Evolutionary conservation across 2,113 vertebrate species (phyloP), one percentile per base, ranked within the genome.

Genomic region (Albula glossodonta): DNA sequence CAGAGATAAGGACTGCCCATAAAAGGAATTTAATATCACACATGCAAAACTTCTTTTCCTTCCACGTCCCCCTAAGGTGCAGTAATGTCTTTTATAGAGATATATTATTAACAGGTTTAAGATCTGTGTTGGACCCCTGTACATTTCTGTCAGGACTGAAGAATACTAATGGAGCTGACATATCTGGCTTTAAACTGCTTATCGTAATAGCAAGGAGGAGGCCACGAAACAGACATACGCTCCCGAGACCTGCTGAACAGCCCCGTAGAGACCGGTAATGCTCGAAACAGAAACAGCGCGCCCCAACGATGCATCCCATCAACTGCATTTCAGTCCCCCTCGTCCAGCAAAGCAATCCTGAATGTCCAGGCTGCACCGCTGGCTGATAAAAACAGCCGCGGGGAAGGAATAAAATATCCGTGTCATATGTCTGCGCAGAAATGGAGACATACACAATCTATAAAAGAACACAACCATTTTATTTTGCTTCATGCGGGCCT

Each of bases 201-300:
- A 63, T 81, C 81, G 49, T 22, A 50, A 85, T 81, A 78, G 74
- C 22, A 57, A 22, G 78, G 82, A 48, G 82, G 48, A 84, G 80
- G 80, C 25, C 25, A 51, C 85, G 78, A 87, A 78, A 90, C 82
- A 87, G 51, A 66, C 74, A 63, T 83, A 22, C 81, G 8, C 15
- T 48, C 81, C n/a, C 10, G 25, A 70, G 82, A 83, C 41, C 9
- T 51, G 41, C 63, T 50, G 52, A 31, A 83, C 22, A 41, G 52
- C 50, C 48, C 63, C 57, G 53, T 79, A 12, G 66, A 78, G 81
- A 51, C 51, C 52, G 48, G 15, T 86, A 52, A 31, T 60, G 51
- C 51, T 83, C 31, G 25, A 22, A 78, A 57, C 81, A 82, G 25
- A 51, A 52, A 51, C 15, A 13, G 53, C 22, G 49, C 53, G 60